These are phyloP conservation scores for Chrysogorgia sp. DNA, from an alignment of 92 coral and sea anemone genomes.

Conservation along the genomic window DNA sequence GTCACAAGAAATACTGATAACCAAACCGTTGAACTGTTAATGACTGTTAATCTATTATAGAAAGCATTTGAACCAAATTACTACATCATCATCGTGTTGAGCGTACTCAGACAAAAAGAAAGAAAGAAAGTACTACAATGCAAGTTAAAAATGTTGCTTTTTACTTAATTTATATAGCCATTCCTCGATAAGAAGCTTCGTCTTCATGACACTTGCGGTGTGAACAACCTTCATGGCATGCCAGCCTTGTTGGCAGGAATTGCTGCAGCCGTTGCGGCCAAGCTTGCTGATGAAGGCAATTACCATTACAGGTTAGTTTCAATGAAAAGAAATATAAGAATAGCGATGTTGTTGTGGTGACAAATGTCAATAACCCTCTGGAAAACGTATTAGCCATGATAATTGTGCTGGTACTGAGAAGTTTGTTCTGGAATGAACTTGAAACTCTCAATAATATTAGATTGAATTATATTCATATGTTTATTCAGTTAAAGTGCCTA, in stretches of 20 bases:
- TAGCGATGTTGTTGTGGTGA: too few species aligned
- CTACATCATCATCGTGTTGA: too few species aligned
- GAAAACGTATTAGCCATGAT: neutral
- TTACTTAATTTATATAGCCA: slow-evolving; percentile 49
- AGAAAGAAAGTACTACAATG: neutral
- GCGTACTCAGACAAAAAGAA: too few species aligned
- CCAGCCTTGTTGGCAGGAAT: slow-evolving; percentile 75
- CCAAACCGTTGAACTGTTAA: too few species aligned
- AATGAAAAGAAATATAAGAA: neutral
- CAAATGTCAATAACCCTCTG: too few species aligned
- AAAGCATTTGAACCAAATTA: too few species aligned
- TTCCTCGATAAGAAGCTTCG: slow-evolving; percentile 60
- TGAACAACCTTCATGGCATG: slow-evolving; percentile 79
- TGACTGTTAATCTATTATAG: too few species aligned
- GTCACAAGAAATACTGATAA: too few species aligned
- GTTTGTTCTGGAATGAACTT: too few species aligned
- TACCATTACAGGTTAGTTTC: slow-evolving; percentile 64
- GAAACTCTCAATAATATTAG: too few species aligned
- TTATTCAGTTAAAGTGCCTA: too few species aligned
- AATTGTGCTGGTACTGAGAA: neutral
- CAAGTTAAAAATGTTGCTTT: neutral
- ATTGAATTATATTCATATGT: too few species aligned
- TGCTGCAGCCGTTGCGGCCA: slow-evolving; percentile 70
- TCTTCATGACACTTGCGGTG: slow-evolving; percentile 77
- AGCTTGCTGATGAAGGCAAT: slow-evolving; percentile 50